A percentile compares a stretch with the other conserved stretches of the same genome.
phyloP scores from a whole-genome alignment of 2,797 vertebrate species.

The Enteromius argenteus region DNA sequence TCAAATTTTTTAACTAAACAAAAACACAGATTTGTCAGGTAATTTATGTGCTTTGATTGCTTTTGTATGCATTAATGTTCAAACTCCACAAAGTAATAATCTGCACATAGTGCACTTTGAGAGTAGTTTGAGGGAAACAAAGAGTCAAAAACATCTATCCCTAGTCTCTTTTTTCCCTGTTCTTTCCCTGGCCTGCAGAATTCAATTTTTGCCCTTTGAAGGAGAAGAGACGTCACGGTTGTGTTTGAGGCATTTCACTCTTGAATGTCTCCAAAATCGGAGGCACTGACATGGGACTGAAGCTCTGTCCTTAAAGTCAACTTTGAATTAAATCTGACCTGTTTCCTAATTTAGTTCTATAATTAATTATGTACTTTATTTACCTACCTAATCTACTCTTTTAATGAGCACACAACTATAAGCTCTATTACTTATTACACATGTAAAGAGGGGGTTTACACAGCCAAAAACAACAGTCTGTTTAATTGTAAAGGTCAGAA shows the following conservation, averaged over 20 bases:
- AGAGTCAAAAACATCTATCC: not conserved
- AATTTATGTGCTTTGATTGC: not conserved
- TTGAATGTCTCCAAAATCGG: not conserved
- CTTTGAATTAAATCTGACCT: not conserved
- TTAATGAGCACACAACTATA: not conserved
- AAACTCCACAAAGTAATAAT: not conserved
- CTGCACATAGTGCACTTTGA: not conserved
- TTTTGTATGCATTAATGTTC: not conserved
- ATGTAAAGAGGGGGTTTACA: not conserved
- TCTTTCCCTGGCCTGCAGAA: not conserved
- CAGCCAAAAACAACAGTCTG: not conserved
- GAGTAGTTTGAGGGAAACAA: not conserved
- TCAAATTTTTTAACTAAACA: not conserved
- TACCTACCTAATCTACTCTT: slow-evolving; percentile 4
- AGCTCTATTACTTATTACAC: not conserved
- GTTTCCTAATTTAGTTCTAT: not conserved
- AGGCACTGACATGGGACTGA: not conserved
- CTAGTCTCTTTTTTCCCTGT: not conserved
- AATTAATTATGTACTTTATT: not conserved
- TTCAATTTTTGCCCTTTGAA: not conserved
- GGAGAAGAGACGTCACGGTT: slow-evolving; percentile 2
- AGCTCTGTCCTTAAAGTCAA: not conserved
- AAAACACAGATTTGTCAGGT: not conserved
- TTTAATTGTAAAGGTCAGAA: not conserved
- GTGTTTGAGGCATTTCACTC: slow-evolving; percentile 12